phyloP scores from a whole-genome alignment of 1,140 invertebrate genomes.

The Hyles vespertilio region DNA sequence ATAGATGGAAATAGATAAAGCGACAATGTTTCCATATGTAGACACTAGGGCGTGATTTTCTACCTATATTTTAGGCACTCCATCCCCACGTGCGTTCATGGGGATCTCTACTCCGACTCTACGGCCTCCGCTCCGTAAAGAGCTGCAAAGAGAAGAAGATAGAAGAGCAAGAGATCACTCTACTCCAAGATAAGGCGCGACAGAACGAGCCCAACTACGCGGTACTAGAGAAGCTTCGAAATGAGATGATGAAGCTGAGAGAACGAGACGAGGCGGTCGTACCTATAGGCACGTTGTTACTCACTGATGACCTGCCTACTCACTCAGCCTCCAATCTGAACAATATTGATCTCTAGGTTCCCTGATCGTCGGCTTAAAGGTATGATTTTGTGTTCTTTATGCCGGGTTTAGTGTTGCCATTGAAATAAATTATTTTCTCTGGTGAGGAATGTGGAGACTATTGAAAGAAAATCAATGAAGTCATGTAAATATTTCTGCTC shows the following conservation, averaged over 20 bases:
- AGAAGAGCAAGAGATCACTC: constrained; percentile 95
- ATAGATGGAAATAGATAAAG: no score
- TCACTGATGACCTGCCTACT: constrained; percentile 81
- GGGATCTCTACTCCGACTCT: constrained; percentile 94
- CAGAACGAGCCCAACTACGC: constrained; percentile 95
- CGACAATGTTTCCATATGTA: no score
- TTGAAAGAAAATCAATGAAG: no score
- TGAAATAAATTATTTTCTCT: no score
- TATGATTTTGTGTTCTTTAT: no score
- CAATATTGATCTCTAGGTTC: constrained; percentile 80
- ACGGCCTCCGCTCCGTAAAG: constrained; percentile 94
- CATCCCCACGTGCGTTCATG: constrained; percentile 96
- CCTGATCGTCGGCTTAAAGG: background rate
- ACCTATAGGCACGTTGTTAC: constrained; percentile 84
- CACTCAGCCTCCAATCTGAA: constrained; percentile 74
- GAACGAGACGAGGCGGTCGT: constrained; percentile 81
- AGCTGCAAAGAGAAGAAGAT: constrained; percentile 96
- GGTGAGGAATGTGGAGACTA: no score
- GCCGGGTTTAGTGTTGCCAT: no score
- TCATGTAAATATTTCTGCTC: no score
- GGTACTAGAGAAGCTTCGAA: constrained; percentile 91
- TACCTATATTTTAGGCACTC: constrained; percentile 74
- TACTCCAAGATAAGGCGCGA: constrained; percentile 92
- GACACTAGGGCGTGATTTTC: no score
- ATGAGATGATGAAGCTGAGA: constrained; percentile 91